phyloP scores from a whole-genome alignment of 35 echinoderm and acorn worm species.

The Holothuria glaberrima region DNA sequence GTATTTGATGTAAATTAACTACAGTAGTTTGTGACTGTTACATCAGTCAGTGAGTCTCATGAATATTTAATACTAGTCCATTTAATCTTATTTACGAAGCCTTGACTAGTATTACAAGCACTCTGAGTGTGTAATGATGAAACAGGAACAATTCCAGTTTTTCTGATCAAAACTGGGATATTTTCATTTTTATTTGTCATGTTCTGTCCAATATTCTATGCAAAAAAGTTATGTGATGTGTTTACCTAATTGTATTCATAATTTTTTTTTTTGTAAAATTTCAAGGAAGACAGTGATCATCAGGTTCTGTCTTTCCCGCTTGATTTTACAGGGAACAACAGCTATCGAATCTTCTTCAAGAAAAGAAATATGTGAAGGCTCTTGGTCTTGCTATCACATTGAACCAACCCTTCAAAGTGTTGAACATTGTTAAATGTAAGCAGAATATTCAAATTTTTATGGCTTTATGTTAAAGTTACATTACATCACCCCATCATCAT shows the following conservation, averaged over 20 bases:
- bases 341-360: slow-evolving; percentile 88
- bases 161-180: too few relatives aligned
- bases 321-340: slow-evolving; percentile 76
- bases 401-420: slow-evolving; percentile 88
- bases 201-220: too few relatives aligned
- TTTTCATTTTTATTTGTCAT: too few relatives aligned
- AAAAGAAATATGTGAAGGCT: slow-evolving; percentile 90
- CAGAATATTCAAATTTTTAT: background rate
- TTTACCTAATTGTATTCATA: background rate
- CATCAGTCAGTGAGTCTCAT: too few relatives aligned
- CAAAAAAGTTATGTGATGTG: too few relatives aligned
- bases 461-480: too few relatives aligned
- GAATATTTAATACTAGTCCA: too few relatives aligned
- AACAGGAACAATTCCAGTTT: too few relatives aligned
- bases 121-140: background rate
- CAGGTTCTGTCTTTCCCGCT: background rate
- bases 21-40: background rate
- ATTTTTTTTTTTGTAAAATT: background rate
- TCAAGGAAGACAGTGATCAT: background rate
- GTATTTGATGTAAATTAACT: background rate
- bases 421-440: slow-evolving; percentile 95
- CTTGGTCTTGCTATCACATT: slow-evolving; percentile 88
- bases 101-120: too few relatives aligned
- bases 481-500: too few relatives aligned
- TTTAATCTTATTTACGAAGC: background rate